phyloP scores from a whole-genome alignment of 2,113 vertebrate species.

The Aegithalos caudatus region DNA sequence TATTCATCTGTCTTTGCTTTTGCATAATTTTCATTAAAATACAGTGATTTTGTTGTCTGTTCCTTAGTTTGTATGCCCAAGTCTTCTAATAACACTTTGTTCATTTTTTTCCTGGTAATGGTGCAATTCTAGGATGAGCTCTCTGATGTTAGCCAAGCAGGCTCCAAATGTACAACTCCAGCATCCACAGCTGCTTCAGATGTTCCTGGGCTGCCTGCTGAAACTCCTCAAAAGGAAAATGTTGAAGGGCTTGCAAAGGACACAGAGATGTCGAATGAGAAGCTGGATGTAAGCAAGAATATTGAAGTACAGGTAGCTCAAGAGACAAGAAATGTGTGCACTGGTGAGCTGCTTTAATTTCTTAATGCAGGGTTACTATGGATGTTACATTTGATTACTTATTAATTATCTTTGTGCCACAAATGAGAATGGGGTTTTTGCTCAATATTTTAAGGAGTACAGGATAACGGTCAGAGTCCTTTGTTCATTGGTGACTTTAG shows the following conservation, averaged over 20 bases:
- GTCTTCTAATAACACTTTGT: neutral
- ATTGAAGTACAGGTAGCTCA: conserved; percentile 79
- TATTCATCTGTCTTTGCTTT: neutral
- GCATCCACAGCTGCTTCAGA: conserved; percentile 78
- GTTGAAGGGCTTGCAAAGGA: conserved; percentile 74
- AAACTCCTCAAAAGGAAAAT: conserved; percentile 70
- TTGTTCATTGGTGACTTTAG: neutral
- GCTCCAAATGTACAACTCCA: conserved; percentile 82
- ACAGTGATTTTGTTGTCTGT: neutral
- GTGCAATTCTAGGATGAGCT: conserved; percentile 86
- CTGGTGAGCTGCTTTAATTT: conserved; percentile 69
- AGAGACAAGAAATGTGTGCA: conserved; percentile 80
- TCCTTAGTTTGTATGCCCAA: neutral
- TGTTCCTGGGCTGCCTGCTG: conserved; percentile 66
- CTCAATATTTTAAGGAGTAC: neutral
- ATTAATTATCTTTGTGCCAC: neutral
- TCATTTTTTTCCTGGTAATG: neutral
- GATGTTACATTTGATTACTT: neutral
- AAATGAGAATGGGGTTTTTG: neutral
- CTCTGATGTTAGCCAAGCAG: conserved; percentile 74
- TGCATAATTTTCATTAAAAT: neutral
- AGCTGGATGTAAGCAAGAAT: conserved; percentile 78
- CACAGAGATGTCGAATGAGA: conserved; percentile 68
- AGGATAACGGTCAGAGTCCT: neutral
- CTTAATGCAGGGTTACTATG: neutral